Evolutionary conservation across 2,888 invertebrate species (phyloP).

Genomic region (Mythimna pallens): DNA sequence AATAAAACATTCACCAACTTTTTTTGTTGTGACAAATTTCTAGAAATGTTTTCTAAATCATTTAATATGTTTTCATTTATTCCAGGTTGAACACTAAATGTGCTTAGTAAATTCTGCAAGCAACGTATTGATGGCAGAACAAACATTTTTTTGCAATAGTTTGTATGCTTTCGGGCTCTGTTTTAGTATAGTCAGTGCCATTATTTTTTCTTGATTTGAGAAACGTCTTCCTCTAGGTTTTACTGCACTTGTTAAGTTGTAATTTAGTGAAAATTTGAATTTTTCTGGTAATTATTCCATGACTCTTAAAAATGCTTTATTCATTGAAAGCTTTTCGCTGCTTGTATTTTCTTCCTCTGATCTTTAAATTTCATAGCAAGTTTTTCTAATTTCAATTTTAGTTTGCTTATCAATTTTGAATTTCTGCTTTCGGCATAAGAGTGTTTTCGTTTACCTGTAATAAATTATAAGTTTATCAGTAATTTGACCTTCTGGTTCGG

Average conservation of each 20-base stretch:
- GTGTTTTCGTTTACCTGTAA: neutral
- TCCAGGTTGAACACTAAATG: neutral
- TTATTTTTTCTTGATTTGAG: constrained; percentile 1
- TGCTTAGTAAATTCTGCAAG: neutral
- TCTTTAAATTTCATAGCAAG: neutral
- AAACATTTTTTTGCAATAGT: neutral
- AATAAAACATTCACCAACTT: neutral
- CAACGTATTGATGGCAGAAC: neutral
- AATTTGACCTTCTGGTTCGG: neutral
- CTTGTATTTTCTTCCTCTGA: too few species aligned
- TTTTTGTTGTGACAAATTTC: neutral
- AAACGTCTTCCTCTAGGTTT: neutral
- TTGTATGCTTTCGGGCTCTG: neutral
- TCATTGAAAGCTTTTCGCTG: too few species aligned
- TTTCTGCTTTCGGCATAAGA: neutral
- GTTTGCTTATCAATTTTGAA: neutral
- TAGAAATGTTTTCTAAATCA: neutral
- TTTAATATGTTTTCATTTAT: neutral
- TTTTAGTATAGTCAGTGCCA: neutral
- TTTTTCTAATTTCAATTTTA: neutral
- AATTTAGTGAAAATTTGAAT: neutral
- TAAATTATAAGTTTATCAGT: neutral
- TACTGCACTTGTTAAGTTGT: neutral
- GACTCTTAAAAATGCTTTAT: too few species aligned
- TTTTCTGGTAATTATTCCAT: neutral